Base-by-base conservation (phyloP, 2,797 vertebrate genomes). In the Cirrhinus molitorella region DNA sequence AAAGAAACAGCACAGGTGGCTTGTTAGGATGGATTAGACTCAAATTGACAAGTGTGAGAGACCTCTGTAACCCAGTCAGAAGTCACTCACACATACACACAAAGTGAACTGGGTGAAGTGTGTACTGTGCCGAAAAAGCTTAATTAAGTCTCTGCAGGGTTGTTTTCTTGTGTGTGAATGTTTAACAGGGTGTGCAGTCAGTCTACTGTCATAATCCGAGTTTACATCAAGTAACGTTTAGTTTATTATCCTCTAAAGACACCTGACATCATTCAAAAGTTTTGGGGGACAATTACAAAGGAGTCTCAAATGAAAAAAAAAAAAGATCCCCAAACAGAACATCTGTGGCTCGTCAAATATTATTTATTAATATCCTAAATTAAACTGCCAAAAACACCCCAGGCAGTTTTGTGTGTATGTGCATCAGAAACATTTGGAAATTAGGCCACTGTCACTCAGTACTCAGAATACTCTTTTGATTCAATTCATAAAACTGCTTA, bases 1-100 rank as follows among this genome's bases (percentile, higher is more conserved):
- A 78, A 51, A 40, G 55, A 79, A 59, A 14, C 23, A 17, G 68
- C n/a, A 63, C 63, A 78, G 67, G 65, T 85, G 68, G 79, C 80
- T 85, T 86, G 86, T 80, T 88, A 57, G n/a, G 70, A 21, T 43
- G 66, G 59, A 87, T 85, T 86, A 84, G 34, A 59, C 79, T 74
- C 79, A 81, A 68, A 77, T 12, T 53, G 66, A 74, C 75, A 53
- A 63, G 55, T 74, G 72, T 77, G 63, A 78, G 25, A 8, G 14
- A 47, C 57, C 71, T 74, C 65, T 21, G 61, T 45, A 40, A 37
- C 80, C 45, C 23, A 67, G 79, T 68, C 74, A 53, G 23, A 55
- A 74, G 55, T 85, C 45, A 71, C 61, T 66, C 17, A 73, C 17
- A 55, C 7, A 57, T 13, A 40, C 23, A 65, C 61, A 68, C 77